Base-by-base conservation (phyloP, 2,797 vertebrate species). In the Dipus sagitta region DNA sequence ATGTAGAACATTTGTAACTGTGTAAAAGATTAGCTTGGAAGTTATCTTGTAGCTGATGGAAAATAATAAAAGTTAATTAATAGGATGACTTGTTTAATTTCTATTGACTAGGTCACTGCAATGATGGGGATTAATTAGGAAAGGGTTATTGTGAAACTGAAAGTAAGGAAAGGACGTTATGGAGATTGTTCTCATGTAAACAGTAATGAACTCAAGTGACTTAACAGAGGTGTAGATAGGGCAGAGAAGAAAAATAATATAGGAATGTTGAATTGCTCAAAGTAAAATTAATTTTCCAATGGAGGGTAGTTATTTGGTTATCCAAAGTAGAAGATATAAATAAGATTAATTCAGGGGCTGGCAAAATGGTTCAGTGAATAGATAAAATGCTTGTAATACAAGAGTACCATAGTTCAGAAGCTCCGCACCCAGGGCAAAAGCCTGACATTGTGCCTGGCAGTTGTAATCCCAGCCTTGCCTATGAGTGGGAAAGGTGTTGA, bases 251-350 rank as follows among this genome's bases (percentile, higher is more conserved):
- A 6, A 91, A 8, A 38, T 38, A 76, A 70, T 52, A 38, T n/a
- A 87, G 75, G 75, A 62, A 91, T 89, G 38, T 10, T 54, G 20
- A 80, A 76, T 76, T 87, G 7, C 77, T 86, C 68, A 84, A 76
- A 86, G 71, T 89, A 77, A 23, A 89, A 89, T 64, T 68, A 86
- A 83, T 70, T 86, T 84, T 88, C 26, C 38, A 76, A 86, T 12
- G 17, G n/a, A 34, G 0, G 23, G n/a, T 81, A 47, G 34, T 38
- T 1, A 83, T n/a, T 84, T 75, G 42, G 42, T 75, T 88, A 64
- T 74, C 10, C 42, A 47, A 0, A 38, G 20, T n/a, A 4, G 65
- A 64, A 70, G n/a, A 32, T 2, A 92, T 54, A 83, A 83, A 90
- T 32, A 17, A 58, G 23, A 60, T 0, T n/a, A 62, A 2, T 14